A percentile compares a stretch with the other conserved stretches of the same genome.
Evolutionary conservation across 2,113 vertebrate species (phyloP).

Genomic region (Platycercus adscitus): DNA sequence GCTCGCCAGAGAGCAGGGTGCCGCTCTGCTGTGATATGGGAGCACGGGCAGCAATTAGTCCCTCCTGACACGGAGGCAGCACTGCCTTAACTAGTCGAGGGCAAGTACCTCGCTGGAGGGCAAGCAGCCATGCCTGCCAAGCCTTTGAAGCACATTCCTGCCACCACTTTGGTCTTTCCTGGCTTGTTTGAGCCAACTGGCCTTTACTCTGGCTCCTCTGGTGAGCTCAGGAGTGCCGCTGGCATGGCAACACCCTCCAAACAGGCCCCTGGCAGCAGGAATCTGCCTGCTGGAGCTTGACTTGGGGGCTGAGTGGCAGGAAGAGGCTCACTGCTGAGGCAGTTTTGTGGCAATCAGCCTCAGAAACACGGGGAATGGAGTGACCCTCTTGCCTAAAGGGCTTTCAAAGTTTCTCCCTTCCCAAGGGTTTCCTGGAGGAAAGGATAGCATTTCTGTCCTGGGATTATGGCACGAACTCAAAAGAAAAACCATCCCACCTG

Average conservation of each 20-base stretch:
- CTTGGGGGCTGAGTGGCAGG: rapidly evolving
- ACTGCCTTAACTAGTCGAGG: background rate
- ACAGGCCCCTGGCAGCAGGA: background rate
- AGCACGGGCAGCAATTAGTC: background rate
- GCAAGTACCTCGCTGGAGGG: background rate
- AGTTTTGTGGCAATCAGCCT: background rate
- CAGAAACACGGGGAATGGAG: rapidly evolving
- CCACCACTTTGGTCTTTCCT: background rate
- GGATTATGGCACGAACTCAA: rapidly evolving
- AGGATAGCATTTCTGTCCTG: rapidly evolving
- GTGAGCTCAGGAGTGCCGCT: background rate
- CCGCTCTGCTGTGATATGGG: background rate
- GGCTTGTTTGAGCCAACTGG: background rate
- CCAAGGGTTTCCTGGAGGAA: background rate
- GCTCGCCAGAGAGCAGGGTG: background rate
- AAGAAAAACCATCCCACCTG: background rate
- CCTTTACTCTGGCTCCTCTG: background rate
- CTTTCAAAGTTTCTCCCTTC: too few relatives aligned
- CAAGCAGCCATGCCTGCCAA: background rate
- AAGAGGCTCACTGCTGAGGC: background rate
- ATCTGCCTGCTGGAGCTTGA: background rate
- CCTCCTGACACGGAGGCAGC: background rate
- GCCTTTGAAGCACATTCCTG: background rate
- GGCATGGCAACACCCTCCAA: background rate
- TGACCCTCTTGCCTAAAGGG: background rate